phyloP scores from a whole-genome alignment of 1,140 invertebrate species.

The Goniozus legneri region DNA sequence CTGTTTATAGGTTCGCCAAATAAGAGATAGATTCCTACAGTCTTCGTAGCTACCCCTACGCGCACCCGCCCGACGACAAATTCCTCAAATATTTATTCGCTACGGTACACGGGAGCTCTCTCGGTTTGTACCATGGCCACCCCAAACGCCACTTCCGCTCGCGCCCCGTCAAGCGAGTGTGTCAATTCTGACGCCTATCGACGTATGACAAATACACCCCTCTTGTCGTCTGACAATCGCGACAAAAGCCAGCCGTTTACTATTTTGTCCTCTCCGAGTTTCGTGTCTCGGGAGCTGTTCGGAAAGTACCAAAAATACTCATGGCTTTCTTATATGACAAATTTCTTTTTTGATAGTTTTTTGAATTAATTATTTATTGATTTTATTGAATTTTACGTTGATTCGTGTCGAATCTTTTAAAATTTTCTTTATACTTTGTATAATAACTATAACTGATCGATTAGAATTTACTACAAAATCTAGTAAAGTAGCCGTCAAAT shows the following conservation, averaged over 20 bases:
- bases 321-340: too few species aligned
- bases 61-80: slow-evolving; percentile 38
- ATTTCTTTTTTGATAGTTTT: too few species aligned
- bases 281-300: too few species aligned
- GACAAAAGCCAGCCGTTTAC: slow-evolving; percentile 12
- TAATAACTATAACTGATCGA: too few species aligned
- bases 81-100: slow-evolving; percentile 54
- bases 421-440: too few species aligned
- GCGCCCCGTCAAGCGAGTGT: slow-evolving; percentile 42
- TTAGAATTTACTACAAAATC: too few species aligned
- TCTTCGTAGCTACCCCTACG: slow-evolving; percentile 8
- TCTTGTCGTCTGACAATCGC: slow-evolving; percentile 28
- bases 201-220: slow-evolving; percentile 50
- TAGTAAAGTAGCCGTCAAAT: too few species aligned
- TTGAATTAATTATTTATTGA: too few species aligned
- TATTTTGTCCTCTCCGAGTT: neutral
- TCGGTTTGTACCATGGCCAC: slow-evolving; percentile 18
- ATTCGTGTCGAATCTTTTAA: too few species aligned
- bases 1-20: slow-evolving; percentile 39
- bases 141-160: slow-evolving; percentile 38
- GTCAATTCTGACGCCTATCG: slow-evolving; percentile 50
- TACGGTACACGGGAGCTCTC: slow-evolving; percentile 17
- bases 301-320: too few species aligned
- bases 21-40: slow-evolving; percentile 36
- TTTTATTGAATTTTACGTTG: too few species aligned